Evolutionary conservation across 2,113 vertebrate genomes (phyloP), one percentile per base, ranked within the genome.

Genomic region (Microcebus tavaratra): DNA sequence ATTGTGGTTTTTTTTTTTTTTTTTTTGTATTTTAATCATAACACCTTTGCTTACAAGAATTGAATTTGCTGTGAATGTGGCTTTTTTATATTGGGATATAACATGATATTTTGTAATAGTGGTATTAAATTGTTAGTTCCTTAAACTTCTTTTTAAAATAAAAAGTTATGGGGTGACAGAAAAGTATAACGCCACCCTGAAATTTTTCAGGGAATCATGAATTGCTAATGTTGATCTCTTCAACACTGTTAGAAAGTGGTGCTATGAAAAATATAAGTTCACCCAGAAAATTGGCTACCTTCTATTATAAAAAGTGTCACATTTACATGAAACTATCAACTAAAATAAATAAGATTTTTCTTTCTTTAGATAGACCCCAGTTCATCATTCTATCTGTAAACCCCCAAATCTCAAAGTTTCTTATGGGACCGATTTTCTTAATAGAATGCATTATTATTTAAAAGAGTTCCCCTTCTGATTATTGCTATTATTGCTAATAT

Each of bases 1-100:
- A 61, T 97, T 96, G 86, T 94, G 78, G n/a, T 78, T 94, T 96
- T 97, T 98, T 97, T 50, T 98, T 97, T 50, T 48, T 50, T 48
- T 78, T 94, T 96, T 98, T 97, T 45, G 84, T 97, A 73, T 18
- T 94, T 85, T 93, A 84, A 79, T 95, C 84, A 48, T 36, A 76
- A 96, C 80, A 72, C 82, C 8, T 93, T 92, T 90, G 67, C 61
- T 94, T 75, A 78, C 0, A 89, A 39, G 10, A 86, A 75, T 96
- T 95, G 59, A 87, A 96, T 70, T 79, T 72, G 79, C 39, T 87
- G 0, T 76, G 73, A 97, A 97, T 94, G 70, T 96, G 29, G 3
- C 4, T 76, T 95, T 83, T 98, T 97, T 95, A 85, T 95, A 96
- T 81, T 95, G 75, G 72, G 45, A 84, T 84, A 73, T 73, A 68